Evolutionary conservation across 2,888 invertebrate genomes (phyloP).

Genomic region (Clistopyga incitator): DNA sequence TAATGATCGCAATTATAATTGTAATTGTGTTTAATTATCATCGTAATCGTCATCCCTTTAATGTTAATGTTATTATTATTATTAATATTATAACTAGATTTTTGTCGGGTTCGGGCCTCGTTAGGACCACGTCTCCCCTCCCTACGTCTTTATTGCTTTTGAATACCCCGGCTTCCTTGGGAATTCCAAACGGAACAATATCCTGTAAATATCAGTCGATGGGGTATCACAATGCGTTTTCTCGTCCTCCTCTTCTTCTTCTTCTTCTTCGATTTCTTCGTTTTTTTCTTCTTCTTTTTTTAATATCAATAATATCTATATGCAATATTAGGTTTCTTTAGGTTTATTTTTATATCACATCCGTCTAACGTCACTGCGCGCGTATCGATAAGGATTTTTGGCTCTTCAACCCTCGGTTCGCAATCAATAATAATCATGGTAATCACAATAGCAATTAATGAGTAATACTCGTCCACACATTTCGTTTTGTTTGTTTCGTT

Average conservation of each 20-base stretch:
- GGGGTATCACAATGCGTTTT: slow-evolving; percentile 79
- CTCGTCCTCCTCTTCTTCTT: slow-evolving; percentile 7
- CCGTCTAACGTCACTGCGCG: slow-evolving; percentile 71
- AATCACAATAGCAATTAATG: slow-evolving; percentile 67
- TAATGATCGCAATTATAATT: slow-evolving; percentile 69
- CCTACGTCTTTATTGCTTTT: slow-evolving; percentile 84
- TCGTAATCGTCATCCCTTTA: slow-evolving; percentile 45
- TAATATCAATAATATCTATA: slow-evolving; percentile 68
- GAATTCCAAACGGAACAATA: slow-evolving; percentile 84
- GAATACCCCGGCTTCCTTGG: slow-evolving; percentile 83
- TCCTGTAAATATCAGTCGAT: slow-evolving; percentile 84
- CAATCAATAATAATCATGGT: slow-evolving; percentile 71
- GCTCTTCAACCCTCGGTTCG: slow-evolving; percentile 65
- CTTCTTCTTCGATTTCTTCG: slow-evolving; percentile 56
- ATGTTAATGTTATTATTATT: slow-evolving; percentile 49
- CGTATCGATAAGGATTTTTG: slow-evolving; percentile 61
- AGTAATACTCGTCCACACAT: slow-evolving; percentile 42
- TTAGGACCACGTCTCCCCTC: slow-evolving; percentile 73
- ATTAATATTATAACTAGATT: slow-evolving; percentile 56
- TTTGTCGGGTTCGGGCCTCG: slow-evolving; percentile 72
- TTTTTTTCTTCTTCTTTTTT: slow-evolving; percentile 62
- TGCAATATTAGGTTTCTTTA: slow-evolving; percentile 68
- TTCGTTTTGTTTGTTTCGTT: slow-evolving; percentile 32
- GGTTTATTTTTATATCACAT: slow-evolving; percentile 75
- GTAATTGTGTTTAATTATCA: slow-evolving; percentile 66